Base-by-base conservation (phyloP, 1,140 invertebrate species). In the Bombus difficillimus region DNA sequence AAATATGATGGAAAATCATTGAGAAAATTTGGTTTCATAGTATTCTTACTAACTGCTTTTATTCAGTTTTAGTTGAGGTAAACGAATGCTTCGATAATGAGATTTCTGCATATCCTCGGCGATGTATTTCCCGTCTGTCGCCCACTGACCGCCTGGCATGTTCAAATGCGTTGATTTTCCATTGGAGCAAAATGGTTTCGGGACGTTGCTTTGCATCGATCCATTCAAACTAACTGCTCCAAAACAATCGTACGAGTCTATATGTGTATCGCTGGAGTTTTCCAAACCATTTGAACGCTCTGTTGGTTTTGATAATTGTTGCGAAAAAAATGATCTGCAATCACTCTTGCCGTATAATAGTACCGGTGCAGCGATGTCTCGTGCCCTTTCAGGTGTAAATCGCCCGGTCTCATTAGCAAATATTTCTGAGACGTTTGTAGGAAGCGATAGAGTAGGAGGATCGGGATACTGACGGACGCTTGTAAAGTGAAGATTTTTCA, bases 181-280 rank as follows among this genome's bases (percentile, higher is more conserved):
- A 81, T 95, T 95, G 0, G 96, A 96, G 74, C 95, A 95, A 89
- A 96, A 97, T n/a, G 97, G 97, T 76, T 96, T 96, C 1, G 97
- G 97, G 0, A 97, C 97, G 93, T 97, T 97, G 47, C 96, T 97
- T 91, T 97, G 97, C 97, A 97, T 97, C 0, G 96, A 96, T 4
- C 97, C 96, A 86, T 96, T 96, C 3, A 97, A 92, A 93, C 96
- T 97, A 2, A 97, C 95, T 2, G 96, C 95, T 28, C 97, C 96
- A n/a, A 95, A 95, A 82, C 96, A 97, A 89, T 97, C 97, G 93
- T 97, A 97, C n/a, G 96, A 96, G 74, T 96, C 96, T 4, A 96
- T 93, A 91, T 96, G 96, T 1, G 95, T 95, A 93, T 97, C 96
- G 88, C 90, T 81, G 93, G 93, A 73, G 15, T 73, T 82, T 43